Base-by-base conservation (phyloP, 2,888 invertebrate species). In the Priapulus caudatus region DNA sequence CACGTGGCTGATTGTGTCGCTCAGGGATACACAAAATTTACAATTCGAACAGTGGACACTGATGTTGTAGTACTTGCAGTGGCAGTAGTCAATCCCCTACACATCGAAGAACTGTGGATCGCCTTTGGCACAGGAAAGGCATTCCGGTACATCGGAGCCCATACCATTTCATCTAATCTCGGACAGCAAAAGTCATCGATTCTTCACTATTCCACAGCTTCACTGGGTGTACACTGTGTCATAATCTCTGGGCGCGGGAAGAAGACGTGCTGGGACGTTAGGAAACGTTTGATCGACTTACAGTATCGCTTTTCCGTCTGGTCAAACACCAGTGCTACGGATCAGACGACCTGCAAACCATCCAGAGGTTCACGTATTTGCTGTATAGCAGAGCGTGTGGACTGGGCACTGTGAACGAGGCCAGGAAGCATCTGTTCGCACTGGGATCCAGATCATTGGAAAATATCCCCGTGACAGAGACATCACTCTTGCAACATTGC, bases 21-120 rank as follows among this genome's bases (percentile, higher is more conserved):
- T n/a, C 24, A 24, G 20, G 33, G 48, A 3, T 50, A 48, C 44
- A 44, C 10, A 19, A 52, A 44, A 5, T 47, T 59, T 3, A 18
- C 23, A 2, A 50, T 56, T 15, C 49, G 53, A 15, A 59, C 58
- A 43, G 59, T 59, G 10, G 56, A 59, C 51, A 59, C 53, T 5
- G 49, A 58, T 52, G 54, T 59, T 2, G 52, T 57, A 1, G 52
- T 59, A 10, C 48, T 57, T 4, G 51, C 54, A 3, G 49, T 56
- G 22, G 47, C 52, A 5, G n/a, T 50, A 10, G 18, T 50, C 23
- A 18, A 51, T 1, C 10, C 20, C 10, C 51, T 51, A 10, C 4
- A 5, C 5, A 15, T 21, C n/a, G 19, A 4, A 5, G 51, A 51
- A 2, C 3, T 51, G 19, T 51, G 48, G 49, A 20, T 51, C 19